These are phyloP conservation scores for Delia radicum DNA, from an alignment of 1,140 invertebrate species.

Conservation along the genomic window DNA sequence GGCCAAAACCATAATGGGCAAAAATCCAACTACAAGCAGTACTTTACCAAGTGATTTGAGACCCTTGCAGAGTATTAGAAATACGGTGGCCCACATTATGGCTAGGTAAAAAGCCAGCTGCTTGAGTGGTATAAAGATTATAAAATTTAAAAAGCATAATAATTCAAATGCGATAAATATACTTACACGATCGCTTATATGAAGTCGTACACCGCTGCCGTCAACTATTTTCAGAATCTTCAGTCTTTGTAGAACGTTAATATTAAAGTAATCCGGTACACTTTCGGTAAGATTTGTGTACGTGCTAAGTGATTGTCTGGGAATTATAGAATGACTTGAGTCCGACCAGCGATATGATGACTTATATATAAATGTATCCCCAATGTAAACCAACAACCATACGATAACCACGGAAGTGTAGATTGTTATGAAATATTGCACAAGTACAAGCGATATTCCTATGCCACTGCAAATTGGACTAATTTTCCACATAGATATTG, in stretches of 20 bases:
- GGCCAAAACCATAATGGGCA: slow-evolving; percentile 39
- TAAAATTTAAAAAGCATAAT: not conserved
- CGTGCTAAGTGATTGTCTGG: slow-evolving; percentile 33
- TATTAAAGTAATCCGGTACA: slow-evolving; percentile 80
- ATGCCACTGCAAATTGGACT: slow-evolving; percentile 88
- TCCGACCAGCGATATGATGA: slow-evolving; percentile 77
- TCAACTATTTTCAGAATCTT: slow-evolving; percentile 60
- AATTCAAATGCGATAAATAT: not conserved
- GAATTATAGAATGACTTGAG: slow-evolving; percentile 42
- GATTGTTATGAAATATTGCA: slow-evolving; percentile 79
- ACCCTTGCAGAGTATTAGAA: slow-evolving; percentile 86
- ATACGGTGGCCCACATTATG: slow-evolving; percentile 87
- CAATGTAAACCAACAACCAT: slow-evolving; percentile 86
- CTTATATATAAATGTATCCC: slow-evolving; percentile 86
- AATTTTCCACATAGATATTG: slow-evolving; percentile 90
- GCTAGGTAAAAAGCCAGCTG: slow-evolving; percentile 87
- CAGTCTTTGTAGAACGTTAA: slow-evolving; percentile 74
- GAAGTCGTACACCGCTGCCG: slow-evolving; percentile 39
- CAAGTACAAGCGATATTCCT: slow-evolving; percentile 76
- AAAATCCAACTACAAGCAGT: slow-evolving; percentile 39
- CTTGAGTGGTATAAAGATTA: slow-evolving; percentile 25
- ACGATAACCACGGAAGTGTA: slow-evolving; percentile 85
- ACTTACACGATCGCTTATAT: slow-evolving; percentile 53
- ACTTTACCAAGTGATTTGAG: slow-evolving; percentile 83
- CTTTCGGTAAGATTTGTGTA: slow-evolving; percentile 71